These are phyloP conservation scores for Apis florea DNA, from an alignment of 1,140 invertebrate genomes.

Conservation along the genomic window DNA sequence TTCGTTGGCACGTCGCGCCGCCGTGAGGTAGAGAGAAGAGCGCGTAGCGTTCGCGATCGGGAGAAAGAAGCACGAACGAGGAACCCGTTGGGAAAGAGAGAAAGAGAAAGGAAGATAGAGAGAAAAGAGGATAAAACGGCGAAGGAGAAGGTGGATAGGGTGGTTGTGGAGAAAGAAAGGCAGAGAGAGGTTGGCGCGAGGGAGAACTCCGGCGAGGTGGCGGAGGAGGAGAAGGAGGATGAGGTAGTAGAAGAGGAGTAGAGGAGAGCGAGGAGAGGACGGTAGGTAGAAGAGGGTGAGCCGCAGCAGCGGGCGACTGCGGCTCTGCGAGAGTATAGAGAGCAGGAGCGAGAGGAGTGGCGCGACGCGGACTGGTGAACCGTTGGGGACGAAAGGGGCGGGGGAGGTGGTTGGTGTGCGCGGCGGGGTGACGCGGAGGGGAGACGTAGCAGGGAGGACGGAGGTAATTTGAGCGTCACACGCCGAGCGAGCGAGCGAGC, in stretches of 20 bases:
- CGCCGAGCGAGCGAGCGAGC: conserved; percentile 77
- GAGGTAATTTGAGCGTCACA: conserved; percentile 79
- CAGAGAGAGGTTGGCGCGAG: conserved; percentile 44
- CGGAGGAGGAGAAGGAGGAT: not conserved
- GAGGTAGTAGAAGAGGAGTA: not conserved
- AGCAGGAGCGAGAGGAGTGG: conserved; percentile 23
- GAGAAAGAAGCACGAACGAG: conserved; percentile 7
- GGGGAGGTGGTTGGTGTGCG: conserved; percentile 10
- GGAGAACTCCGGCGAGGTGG: conserved; percentile 40
- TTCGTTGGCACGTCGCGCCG: not conserved
- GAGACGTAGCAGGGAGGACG: conserved; percentile 62
- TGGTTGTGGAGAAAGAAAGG: not conserved
- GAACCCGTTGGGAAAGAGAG: conserved; percentile 7
- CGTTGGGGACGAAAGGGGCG: conserved; percentile 9
- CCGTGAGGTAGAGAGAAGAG: conserved; percentile 12
- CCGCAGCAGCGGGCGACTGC: conserved; percentile 28
- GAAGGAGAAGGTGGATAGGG: not conserved
- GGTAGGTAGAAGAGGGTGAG: conserved; percentile 22
- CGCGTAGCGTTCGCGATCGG: not conserved
- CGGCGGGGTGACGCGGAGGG: conserved; percentile 29
- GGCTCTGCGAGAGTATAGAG: conserved; percentile 38
- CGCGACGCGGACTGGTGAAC: conserved; percentile 31
- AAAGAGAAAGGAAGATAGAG: conserved; percentile 16
- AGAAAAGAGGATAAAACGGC: conserved; percentile 19
- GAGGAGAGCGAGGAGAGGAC: not conserved